Base-by-base conservation (phyloP, 2,797 vertebrate species). In the Octomys mimax region DNA sequence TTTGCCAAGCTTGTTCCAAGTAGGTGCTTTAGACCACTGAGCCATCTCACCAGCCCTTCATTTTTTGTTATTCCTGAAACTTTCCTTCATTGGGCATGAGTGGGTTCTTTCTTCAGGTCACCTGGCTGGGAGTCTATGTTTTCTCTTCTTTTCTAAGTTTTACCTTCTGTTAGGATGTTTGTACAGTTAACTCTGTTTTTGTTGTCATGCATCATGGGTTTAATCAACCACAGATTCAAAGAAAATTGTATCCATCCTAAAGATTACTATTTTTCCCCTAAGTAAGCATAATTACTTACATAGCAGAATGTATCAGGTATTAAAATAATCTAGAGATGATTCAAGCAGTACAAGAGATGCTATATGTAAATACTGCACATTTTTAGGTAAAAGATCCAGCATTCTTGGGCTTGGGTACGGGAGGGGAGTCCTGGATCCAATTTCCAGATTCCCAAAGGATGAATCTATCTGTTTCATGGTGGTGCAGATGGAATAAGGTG, bases 401-500 rank as follows among this genome's bases (percentile, higher is more conserved):
- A 64, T 16, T 36, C 10, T 1, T 52, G 22, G 22, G 2, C 18
- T 46, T 16, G 36, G 39, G 8, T n/a, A 24, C 54, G 46, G 5
- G 8, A 18, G 49, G 14, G 36, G 49, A 78, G 70, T 24, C 46
- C n/a, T 33, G 81, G 24, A 46, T n/a, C 61, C 9, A 22, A 19
- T 46, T 18, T 7, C 59, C 42, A 54, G 71, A 59, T 28, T 28
- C 6, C 26, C 22, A 42, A n/a, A 13, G 19, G 28, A 66, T 9
- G 5, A 54, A 18, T 10, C 16, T 33, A 1, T 31, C 11, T 33
- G 1, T 49, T 49, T 52, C 21, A 0, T 3, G 18, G 75, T 11
- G 16, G 28, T 49, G 61, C 78, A 71, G 68, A 49, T 26, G 26
- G 19, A 33, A 59, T 13, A 28, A 71, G 62, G 12, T 3, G 1